Conservation (phyloP, 1,140 invertebrate species). For the Eulimnadia texana region DNA sequence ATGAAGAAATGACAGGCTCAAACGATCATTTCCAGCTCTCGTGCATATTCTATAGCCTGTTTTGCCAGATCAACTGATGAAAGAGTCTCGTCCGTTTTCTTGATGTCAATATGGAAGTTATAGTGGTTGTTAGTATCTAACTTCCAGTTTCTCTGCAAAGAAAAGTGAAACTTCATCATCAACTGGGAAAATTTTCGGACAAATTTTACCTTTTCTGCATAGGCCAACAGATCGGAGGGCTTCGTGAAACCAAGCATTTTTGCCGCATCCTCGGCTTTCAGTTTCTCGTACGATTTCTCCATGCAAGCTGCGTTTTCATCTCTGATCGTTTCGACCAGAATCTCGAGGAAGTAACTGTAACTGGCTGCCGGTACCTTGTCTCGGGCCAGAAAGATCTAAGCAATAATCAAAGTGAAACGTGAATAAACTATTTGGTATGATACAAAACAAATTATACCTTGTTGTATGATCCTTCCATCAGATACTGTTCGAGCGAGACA, state of each 20-base stretch:
- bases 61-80: slow-evolving; percentile 77
- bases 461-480: slow-evolving; percentile 99
- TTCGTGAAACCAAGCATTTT: slow-evolving; percentile 76
- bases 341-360: slow-evolving; percentile 96
- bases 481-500: slow-evolving; percentile 88
- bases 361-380: slow-evolving; percentile 90
- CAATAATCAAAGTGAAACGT: slow-evolving; percentile 21
- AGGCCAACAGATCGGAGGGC: slow-evolving; percentile 45
- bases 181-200: background rate
- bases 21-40: slow-evolving; percentile 98
- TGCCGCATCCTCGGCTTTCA: slow-evolving; percentile 72
- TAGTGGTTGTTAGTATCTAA: slow-evolving; percentile 63
- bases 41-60: slow-evolving; percentile 91
- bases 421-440: background rate
- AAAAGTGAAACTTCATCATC: slow-evolving; percentile 5
- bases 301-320: slow-evolving; percentile 93
- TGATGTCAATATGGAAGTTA: slow-evolving; percentile 56
- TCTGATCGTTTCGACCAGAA: slow-evolving; percentile 84
- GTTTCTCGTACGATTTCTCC: slow-evolving; percentile 87
- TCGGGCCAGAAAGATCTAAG: slow-evolving; percentile 70
- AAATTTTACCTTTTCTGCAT: slow-evolving; percentile 19
- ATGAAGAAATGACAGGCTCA: slow-evolving; percentile 34
- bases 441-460: slow-evolving; percentile 42
- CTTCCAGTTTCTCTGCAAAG: slow-evolving; percentile 53
- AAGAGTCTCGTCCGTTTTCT: slow-evolving; percentile 58